Evolutionary conservation across 2,888 invertebrate genomes (phyloP), one percentile per base, ranked within the genome.

Genomic region (Dysmachus trigonus): DNA sequence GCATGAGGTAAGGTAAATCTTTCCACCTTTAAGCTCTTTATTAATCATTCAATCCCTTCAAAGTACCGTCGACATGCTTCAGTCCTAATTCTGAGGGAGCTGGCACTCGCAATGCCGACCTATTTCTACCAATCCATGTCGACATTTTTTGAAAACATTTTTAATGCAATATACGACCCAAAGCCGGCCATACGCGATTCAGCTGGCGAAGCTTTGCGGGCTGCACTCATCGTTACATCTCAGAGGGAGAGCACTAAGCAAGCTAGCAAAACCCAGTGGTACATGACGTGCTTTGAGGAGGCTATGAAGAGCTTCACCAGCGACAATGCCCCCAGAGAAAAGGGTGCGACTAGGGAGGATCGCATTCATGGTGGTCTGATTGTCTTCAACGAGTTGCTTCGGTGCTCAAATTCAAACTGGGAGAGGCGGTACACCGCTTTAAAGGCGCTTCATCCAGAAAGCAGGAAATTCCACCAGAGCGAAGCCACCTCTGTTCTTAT

Each of bases 121-220:
- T 98, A 98, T 91, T 99, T 99, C 92, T 99, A 97, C 90, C 98
- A 98, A 91, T 97, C 97, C 93, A 97, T 98, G 0, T 96, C 97
- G 18, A 96, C 96, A 22, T 98, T 98, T 92, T 98, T 99, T 91
- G 98, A 98, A 88, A 95, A 97, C 85, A 98, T 99, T 88, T 96
- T 98, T 89, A 96, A 96, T 90, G 98, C 98, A 0, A 95, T 98
- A 74, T 95, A 97, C 89, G 98, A 99, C 92, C 96, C 97, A 0
- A 98, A 98, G 92, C 95, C 97, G 5, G 95, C 96, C 47, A 97
- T 99, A 87, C 94, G 99, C 79, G 98, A 98, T 91, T 97, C 97
- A 6, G 98, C 98, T 0, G 98, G 97, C 0, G 97, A 98, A 89
- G 98, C 99, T 0, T 92, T 99, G n/a, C 94, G 98, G 89, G 98